These are phyloP conservation scores for Argyresthia goedartella DNA, from an alignment of 2,888 invertebrate species.

Conservation along the genomic window DNA sequence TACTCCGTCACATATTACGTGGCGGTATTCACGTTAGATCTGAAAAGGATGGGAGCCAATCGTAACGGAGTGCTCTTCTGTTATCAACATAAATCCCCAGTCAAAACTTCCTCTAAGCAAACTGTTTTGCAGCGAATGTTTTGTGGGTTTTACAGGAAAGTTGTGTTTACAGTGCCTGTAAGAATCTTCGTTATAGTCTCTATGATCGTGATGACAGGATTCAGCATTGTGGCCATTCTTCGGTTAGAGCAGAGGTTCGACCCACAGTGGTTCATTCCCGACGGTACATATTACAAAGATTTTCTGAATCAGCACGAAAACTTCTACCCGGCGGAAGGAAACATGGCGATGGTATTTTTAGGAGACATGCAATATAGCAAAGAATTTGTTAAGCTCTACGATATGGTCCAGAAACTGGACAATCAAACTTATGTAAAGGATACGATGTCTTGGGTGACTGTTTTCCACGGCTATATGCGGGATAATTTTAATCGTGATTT, in stretches of 20 bases:
- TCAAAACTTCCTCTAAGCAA: conserved; percentile 64
- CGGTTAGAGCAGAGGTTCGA: conserved; percentile 83
- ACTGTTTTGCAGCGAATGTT: conserved; percentile 72
- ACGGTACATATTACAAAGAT: conserved; percentile 74
- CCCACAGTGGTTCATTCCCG: conserved; percentile 83
- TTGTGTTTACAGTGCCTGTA: conserved; percentile 75
- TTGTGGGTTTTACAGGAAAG: conserved; percentile 71
- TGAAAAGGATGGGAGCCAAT: conserved; percentile 71
- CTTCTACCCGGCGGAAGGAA: conserved; percentile 76
- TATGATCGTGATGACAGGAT: conserved; percentile 70
- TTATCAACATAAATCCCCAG: conserved; percentile 71
- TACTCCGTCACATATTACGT: conserved; percentile 87
- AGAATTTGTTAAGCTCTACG: conserved; percentile 71
- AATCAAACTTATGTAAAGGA: conserved; percentile 66
- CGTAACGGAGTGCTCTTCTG: conserved; percentile 78
- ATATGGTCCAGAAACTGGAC: conserved; percentile 63
- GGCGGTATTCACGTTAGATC: conserved; percentile 81
- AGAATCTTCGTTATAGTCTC: conserved; percentile 75
- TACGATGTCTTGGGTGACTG: conserved; percentile 74
- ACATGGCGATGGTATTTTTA: conserved; percentile 74
- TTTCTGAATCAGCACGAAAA: conserved; percentile 67
- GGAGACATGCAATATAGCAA: conserved; percentile 75
- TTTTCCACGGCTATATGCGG: conserved; percentile 74
- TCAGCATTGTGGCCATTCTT: conserved; percentile 73
- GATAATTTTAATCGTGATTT: conserved; percentile 61